phyloP scores from a whole-genome alignment of 2,888 invertebrate genomes.

The Hypercompe scribonia region DNA sequence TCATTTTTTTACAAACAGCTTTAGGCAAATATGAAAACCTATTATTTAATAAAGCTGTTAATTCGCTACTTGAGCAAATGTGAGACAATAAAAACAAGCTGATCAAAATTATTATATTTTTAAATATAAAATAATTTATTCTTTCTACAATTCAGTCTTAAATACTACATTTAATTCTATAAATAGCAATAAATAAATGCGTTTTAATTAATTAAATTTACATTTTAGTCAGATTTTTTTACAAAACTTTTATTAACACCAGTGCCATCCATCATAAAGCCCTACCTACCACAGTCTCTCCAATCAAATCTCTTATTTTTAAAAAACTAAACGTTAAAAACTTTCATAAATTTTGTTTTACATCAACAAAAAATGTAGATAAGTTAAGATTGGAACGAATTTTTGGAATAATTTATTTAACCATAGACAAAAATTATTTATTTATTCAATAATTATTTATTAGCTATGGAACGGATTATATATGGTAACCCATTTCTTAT shows the following conservation, averaged over 20 bases:
- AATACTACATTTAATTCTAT: slow-evolving; percentile 60
- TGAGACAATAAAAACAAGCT: slow-evolving; percentile 17
- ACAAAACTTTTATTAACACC: slow-evolving; percentile 39
- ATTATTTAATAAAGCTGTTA: neutral
- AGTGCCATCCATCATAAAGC: neutral
- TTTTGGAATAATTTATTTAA: no score
- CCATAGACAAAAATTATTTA: no score
- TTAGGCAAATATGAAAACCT: neutral
- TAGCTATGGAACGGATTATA: neutral
- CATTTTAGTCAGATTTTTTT: slow-evolving; percentile 54
- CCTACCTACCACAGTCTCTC: neutral
- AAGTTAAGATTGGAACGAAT: no score
- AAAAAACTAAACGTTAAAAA: neutral
- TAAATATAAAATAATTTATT: slow-evolving; percentile 44
- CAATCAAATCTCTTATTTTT: neutral
- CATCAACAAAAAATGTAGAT: neutral
- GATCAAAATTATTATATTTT: slow-evolving; percentile 28
- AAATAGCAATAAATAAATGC: slow-evolving; percentile 77
- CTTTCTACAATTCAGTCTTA: slow-evolving; percentile 65
- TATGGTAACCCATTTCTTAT: slow-evolving; percentile 6
- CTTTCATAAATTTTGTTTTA: neutral
- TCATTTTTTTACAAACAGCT: neutral
- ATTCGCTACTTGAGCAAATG: neutral
- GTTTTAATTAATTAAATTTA: slow-evolving; percentile 65
- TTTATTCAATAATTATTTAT: neutral